Base-by-base conservation (phyloP, 53 echinoderm and acorn worm genomes). In the Astropecten irregularis region DNA sequence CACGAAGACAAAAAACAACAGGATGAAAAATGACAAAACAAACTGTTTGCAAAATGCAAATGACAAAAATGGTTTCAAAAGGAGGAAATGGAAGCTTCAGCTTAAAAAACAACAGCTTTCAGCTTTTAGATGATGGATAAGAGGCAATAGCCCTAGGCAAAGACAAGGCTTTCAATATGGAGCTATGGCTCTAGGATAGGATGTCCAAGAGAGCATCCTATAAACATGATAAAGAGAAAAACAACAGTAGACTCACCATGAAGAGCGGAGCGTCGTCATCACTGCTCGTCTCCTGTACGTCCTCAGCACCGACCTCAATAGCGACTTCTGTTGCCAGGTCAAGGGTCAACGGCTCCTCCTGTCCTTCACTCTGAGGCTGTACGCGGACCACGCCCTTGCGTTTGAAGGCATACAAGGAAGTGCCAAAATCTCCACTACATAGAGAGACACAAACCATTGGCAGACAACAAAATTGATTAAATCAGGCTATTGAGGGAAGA, bases 281-380 rank as follows among this genome's bases (percentile, higher is more conserved):
- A 66, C 54, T 65, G 23, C 30, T 16, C 6, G 65, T 64, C 48
- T 91, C 89, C 20, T 71, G 29, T 16, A 94, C 91, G 79, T 96
- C 93, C 72, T 96, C 96, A 49, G 94, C 93, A 25, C 90, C 96
- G 28, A 76, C 76, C 54, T 94, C 96, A 32, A 96, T 96, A 21
- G 96, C 96, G 30, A 91, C 67, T 40, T 96, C 96, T 61, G 86
- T 87, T 20, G 96, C 96, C n/a, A 70, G 73, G 84, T 96, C 96
- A 87, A 91, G 81, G 69, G 81, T 87, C 89, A 94, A 69, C 0
- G 84, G 73, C 19, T 20, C 19, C 27, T 63, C 59, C n/a, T 87
- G 74, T 19, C 56, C 87, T 50, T 93, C 89, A 14, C 15, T 22
- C 19, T 89, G 69, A 13, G 59, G 76, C 4, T 82, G 36, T 22